Percentiles rank a stretch among this genome's conserved stretches.
phyloP scores from a whole-genome alignment of 2,113 vertebrate genomes.

The Phoenicopterus ruber region DNA sequence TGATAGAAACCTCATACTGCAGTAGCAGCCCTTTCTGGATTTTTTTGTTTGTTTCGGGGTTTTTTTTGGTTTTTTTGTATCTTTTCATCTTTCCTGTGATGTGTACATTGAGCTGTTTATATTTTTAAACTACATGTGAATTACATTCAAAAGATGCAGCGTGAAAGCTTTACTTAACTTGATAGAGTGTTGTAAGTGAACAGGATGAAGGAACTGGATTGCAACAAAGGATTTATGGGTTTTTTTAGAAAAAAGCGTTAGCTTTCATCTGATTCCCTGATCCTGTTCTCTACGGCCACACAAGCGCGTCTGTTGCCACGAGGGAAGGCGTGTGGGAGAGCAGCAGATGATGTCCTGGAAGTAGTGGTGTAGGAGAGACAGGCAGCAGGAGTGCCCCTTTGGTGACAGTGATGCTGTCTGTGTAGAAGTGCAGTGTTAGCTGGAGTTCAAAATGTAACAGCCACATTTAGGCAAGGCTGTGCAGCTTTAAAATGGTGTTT shows the following conservation, averaged over 20 bases:
- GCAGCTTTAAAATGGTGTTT: background rate
- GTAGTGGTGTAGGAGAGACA: background rate
- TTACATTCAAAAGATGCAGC: fast-evolving
- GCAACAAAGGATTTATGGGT: background rate
- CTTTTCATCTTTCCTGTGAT: background rate
- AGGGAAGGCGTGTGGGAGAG: background rate
- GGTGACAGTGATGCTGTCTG: background rate
- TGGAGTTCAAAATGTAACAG: background rate
- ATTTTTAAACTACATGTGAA: background rate
- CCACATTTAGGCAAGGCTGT: background rate
- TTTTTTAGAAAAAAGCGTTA: background rate
- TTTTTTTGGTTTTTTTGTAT: background rate
- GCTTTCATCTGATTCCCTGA: background rate
- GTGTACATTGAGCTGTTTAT: background rate
- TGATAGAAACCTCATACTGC: fast-evolving
- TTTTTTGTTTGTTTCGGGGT: background rate
- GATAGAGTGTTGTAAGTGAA: fast-evolving
- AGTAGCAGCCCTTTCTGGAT: background rate
- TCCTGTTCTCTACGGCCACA: fast-evolving
- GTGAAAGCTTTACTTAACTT: background rate
- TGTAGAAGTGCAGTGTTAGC: background rate
- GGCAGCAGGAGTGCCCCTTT: background rate
- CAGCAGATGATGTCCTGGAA: background rate
- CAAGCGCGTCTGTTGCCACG: fast-evolving
- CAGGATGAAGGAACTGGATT: background rate